Evolutionary conservation across 2,797 vertebrate genomes (phyloP).

Genomic region (Alca torda): DNA sequence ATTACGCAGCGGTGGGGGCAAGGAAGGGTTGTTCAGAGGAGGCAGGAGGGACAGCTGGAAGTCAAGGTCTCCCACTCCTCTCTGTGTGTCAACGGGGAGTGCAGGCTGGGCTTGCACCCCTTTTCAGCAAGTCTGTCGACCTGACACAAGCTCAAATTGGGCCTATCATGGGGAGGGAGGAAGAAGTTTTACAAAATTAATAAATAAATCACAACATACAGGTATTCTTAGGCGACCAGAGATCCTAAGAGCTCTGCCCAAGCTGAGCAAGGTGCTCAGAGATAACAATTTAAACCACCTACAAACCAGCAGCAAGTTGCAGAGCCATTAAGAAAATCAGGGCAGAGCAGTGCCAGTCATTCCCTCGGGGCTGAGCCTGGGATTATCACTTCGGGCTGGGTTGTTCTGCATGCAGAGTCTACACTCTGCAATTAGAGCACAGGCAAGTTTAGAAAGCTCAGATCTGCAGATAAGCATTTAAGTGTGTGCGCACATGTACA

Average conservation of each 20-base stretch:
- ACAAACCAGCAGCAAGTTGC: constrained; percentile 31
- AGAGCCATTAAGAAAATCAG: constrained; percentile 52
- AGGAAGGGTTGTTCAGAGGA: background rate
- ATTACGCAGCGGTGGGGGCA: background rate
- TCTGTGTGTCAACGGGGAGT: background rate
- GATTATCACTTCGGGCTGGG: constrained; percentile 50
- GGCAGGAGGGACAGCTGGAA: background rate
- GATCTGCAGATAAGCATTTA: constrained; percentile 48
- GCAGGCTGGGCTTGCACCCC: background rate
- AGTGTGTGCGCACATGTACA: background rate
- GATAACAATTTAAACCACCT: background rate
- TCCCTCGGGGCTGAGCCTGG: constrained; percentile 15
- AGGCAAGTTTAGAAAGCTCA: constrained; percentile 36
- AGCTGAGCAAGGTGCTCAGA: background rate
- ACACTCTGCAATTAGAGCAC: constrained; percentile 52
- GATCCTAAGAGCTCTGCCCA: background rate
- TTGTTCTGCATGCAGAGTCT: constrained; percentile 18
- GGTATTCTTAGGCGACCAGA: background rate
- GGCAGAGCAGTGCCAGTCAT: constrained; percentile 40
- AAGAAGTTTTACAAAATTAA: background rate
- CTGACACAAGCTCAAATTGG: background rate
- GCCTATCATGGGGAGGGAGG: background rate
- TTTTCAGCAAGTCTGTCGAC: background rate
- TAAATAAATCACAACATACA: background rate
- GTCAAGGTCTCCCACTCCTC: background rate